Conservation (phyloP, 2,888 invertebrate genomes). For the Gerosis bhagava region DNA sequence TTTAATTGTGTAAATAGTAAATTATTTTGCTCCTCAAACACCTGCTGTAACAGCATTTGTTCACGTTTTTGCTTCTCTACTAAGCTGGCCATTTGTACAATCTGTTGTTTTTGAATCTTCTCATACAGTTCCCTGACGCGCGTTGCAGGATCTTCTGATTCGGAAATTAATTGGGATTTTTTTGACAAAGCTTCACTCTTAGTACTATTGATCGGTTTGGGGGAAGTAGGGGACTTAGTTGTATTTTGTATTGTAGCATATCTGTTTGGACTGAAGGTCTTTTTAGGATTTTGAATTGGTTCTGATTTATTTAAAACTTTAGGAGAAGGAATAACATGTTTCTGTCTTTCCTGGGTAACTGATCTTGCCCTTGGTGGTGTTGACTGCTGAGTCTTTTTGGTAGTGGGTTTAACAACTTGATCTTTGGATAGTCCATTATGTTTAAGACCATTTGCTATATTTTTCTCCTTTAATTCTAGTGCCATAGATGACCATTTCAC, state of each 20-base stretch:
- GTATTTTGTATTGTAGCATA: conserved; percentile 39
- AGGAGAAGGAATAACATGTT: conserved; percentile 36
- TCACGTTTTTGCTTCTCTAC: conserved; percentile 85
- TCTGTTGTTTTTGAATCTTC: conserved; percentile 84
- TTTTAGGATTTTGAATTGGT: conserved; percentile 44
- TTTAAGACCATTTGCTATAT: conserved; percentile 26
- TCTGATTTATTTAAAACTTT: conserved; percentile 51
- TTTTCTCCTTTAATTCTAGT: conserved; percentile 55
- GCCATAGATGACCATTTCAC: conserved; percentile 78
- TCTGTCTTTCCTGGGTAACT: conserved; percentile 41
- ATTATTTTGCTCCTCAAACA: conserved; percentile 86
- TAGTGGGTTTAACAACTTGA: conserved; percentile 21
- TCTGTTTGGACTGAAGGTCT: conserved; percentile 42
- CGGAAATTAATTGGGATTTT: conserved; percentile 39
- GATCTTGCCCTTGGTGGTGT: conserved; percentile 44
- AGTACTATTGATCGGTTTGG: conserved; percentile 16
- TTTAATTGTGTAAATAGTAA: conserved; percentile 77
- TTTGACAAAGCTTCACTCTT: conserved; percentile 22
- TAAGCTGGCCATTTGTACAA: conserved; percentile 83
- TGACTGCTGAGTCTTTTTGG: conserved; percentile 37
- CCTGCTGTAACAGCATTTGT: conserved; percentile 83
- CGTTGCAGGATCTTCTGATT: conserved; percentile 59
- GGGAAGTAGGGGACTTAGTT: conserved; percentile 36
- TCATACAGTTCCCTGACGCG: conserved; percentile 69
- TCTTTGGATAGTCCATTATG: conserved; percentile 22